Conservation (phyloP, 2,888 invertebrate species). For the Pammene aurita region DNA sequence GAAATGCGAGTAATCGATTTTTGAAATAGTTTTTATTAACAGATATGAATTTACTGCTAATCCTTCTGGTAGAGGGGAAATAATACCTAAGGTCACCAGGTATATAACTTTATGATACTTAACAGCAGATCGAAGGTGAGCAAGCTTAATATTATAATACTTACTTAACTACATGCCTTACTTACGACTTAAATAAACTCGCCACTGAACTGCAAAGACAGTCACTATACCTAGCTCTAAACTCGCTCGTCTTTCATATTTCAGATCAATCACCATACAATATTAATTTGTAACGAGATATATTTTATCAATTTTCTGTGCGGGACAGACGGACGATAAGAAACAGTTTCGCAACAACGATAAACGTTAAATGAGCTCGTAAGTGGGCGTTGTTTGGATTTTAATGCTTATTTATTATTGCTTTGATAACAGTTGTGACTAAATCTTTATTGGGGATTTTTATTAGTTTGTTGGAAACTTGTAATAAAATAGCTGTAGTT, state of each 20-base stretch:
- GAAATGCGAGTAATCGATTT: too few relatives aligned
- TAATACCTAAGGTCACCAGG: too few relatives aligned
- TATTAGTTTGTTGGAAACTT: conserved; percentile 5
- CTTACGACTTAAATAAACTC: too few relatives aligned
- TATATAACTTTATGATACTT: too few relatives aligned
- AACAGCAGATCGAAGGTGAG: too few relatives aligned
- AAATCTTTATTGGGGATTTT: background rate
- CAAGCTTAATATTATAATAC: too few relatives aligned
- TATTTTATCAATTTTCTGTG: conserved; percentile 76
- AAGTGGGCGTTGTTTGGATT: conserved; percentile 30
- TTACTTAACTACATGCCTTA: too few relatives aligned
- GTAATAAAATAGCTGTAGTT: background rate
- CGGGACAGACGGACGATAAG: conserved; percentile 65
- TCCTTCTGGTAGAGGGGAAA: too few relatives aligned
- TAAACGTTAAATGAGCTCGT: conserved; percentile 23
- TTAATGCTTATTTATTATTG: conserved; percentile 12
- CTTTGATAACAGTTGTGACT: background rate
- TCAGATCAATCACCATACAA: conserved; percentile 45
- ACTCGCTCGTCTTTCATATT: conserved; percentile 47
- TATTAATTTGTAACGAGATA: conserved; percentile 74
- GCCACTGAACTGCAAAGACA: too few relatives aligned
- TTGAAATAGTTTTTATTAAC: too few relatives aligned
- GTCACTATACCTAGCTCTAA: too few relatives aligned
- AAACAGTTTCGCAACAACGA: conserved; percentile 62
- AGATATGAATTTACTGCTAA: too few relatives aligned